Evolutionary conservation across 2,888 invertebrate genomes (phyloP).

Genomic region (Eledona agricola): DNA sequence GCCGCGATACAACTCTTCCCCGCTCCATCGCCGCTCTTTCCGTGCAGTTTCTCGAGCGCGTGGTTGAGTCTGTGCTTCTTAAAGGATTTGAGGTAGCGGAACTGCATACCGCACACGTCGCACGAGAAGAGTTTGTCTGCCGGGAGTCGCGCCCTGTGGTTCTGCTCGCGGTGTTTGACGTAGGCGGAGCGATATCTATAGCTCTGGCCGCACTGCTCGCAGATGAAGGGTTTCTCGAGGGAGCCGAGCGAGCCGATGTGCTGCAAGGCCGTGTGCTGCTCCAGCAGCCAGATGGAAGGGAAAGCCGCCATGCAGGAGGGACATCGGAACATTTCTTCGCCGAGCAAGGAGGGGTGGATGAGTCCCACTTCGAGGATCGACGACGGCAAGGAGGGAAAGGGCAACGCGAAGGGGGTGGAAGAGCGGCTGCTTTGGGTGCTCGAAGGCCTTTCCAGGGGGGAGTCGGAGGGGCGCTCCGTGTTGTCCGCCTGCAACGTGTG

Average conservation of each 20-base stretch:
- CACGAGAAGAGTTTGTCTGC: constrained; percentile 91
- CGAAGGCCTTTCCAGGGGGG: constrained; percentile 56
- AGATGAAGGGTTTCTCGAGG: constrained; percentile 89
- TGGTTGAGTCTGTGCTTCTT: constrained; percentile 90
- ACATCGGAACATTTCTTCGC: constrained; percentile 66
- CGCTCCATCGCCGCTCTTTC: constrained; percentile 63
- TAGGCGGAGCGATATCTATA: constrained; percentile 86
- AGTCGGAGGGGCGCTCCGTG: constrained; percentile 50
- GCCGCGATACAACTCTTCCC: constrained; percentile 35
- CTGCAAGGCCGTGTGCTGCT: constrained; percentile 85
- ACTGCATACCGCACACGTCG: constrained; percentile 93
- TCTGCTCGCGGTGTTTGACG: constrained; percentile 86
- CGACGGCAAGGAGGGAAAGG: constrained; percentile 65
- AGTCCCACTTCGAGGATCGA: constrained; percentile 66
- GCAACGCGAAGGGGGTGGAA: constrained; percentile 68
- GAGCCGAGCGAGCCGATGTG: constrained; percentile 69
- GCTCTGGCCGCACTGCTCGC: constrained; percentile 91
- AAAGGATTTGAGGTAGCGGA: constrained; percentile 86
- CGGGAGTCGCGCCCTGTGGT: constrained; percentile 85
- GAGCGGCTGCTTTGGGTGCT: constrained; percentile 63
- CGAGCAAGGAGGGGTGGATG: constrained; percentile 62
- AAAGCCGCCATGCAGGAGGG: constrained; percentile 87
- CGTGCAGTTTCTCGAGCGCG: constrained; percentile 82
- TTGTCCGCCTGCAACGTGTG: constrained; percentile 56
- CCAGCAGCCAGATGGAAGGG: constrained; percentile 86